Evolutionary conservation across 1,140 invertebrate genomes (phyloP), one percentile per base, ranked within the genome.

Genomic region (Zaprionus tsacasi): DNA sequence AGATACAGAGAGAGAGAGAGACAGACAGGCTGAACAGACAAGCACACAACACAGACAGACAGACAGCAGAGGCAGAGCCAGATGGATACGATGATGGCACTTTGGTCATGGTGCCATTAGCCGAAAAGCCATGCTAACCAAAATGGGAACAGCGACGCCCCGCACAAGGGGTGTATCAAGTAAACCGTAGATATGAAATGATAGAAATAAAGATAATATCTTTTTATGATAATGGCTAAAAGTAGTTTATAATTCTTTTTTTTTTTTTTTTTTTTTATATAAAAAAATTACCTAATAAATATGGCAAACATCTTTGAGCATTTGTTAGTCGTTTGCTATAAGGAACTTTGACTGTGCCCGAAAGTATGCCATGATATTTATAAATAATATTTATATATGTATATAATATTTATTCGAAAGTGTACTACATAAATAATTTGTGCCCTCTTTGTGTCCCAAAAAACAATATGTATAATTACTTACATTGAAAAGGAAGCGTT

Each of bases 281-380:
- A n/a, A 33, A 33, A 2, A 4, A 35, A 35, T 35, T 35, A 0
- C 0, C 0, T 35, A 35, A 35, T 35, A 21, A 50, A 61, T 45
- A 56, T 11, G 3, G 38, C 2, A 13, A 43, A 58, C 2, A n/a
- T 40, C 17, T 59, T 45, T 15, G 40, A 3, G n/a, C 40, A 17
- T 45, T 45, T n/a, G 6, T n/a, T 33, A n/a, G 6, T 48, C 17
- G 6, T 57, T 21, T 1, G 21, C n/a, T n/a, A n/a, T n/a, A n/a
- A 40, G 45, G 2, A 25, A 12, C 50, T 15, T 12, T 1, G 45
- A 76, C 21, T 57, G 38, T 61, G 35, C 79, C 78, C 35, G 50
- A 78, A 83, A 85, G 78, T 81, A 65, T 86, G 74, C 66, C 82
- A 85, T 55, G n/a, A 45, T 15, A 15, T 17, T 52, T 52, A n/a